Evolutionary conservation across 2,113 vertebrate genomes (phyloP).

Genomic region (Chlamydotis undulata): DNA sequence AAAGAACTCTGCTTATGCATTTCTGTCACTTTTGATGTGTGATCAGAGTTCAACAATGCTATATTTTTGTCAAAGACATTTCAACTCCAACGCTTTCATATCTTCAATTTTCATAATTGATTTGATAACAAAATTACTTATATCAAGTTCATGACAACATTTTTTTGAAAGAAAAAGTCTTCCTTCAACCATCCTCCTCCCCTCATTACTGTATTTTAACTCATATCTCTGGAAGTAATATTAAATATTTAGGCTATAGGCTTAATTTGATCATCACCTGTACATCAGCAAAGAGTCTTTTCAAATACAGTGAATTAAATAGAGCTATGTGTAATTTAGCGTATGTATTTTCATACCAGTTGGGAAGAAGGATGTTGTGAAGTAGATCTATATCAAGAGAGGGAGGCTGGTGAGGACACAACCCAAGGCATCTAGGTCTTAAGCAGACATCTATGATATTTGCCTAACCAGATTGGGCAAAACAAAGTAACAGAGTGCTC

Average conservation of each 20-base stretch:
- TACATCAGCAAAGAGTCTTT: neutral
- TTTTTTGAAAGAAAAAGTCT: neutral
- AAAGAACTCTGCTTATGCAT: neutral
- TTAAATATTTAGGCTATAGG: neutral
- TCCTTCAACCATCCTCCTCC: neutral
- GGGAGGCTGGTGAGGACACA: neutral
- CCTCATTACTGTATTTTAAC: neutral
- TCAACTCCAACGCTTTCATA: neutral
- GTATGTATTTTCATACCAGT: neutral
- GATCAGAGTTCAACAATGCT: slow-evolving; percentile 30
- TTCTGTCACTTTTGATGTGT: slow-evolving; percentile 46
- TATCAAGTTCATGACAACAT: neutral
- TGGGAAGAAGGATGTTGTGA: neutral
- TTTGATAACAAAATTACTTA: slow-evolving; percentile 30
- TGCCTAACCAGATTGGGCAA: neutral
- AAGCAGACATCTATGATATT: neutral
- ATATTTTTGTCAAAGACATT: slow-evolving; percentile 17
- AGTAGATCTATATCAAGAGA: neutral
- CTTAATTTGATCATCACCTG: neutral
- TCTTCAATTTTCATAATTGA: slow-evolving; percentile 50
- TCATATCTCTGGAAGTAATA: neutral
- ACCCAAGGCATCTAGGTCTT: neutral
- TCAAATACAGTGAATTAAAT: neutral
- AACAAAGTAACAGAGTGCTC: neutral
- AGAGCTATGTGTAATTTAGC: neutral